Base-by-base conservation (phyloP, 1,140 invertebrate species). In the Drosophila pseudoananassae region DNA sequence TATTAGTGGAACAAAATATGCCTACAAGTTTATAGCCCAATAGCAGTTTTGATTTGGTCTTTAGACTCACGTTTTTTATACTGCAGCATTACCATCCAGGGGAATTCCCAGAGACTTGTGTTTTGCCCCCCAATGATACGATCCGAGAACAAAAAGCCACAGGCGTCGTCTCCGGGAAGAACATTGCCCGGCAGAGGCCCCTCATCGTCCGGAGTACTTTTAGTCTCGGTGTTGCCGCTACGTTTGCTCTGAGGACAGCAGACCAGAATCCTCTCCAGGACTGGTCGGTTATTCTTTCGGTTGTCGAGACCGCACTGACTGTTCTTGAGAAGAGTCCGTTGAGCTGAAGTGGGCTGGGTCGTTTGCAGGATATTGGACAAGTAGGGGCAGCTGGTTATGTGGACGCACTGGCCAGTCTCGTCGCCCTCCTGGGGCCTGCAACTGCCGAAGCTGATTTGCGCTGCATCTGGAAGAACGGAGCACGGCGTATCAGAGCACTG, bases 71-170 rank as follows among this genome's bases (percentile, higher is more conserved):
- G 38, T 33, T 75, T 84, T 36, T 72, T 90, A 20, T 91, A 91
- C 38, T 75, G 69, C 6, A 95, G 55, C 0, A 95, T 79, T 0
- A 92, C 93, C 94, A 95, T 94, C 95, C 95, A 96, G 0, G 95
- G 95, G 81, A 94, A 95, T 73, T 95, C 94, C 49, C 93, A 94
- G 2, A 95, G 85, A 0, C 93, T 92, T 0, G 95, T 93, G 8
- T 92, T 90, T 46, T 92, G 91, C 8, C 95, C 95, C 5, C 94
- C 94, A 29, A 94, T 92, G 23, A 96, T 94, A 25, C 93, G 93
- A 78, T 94, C 91, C 4, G 88, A 88, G 5, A 87, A 91, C 23
- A 92, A 78, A 9, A 91, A 72, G 0, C 93, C 93, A 61, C 93
- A 94, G 23, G 87, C 71, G 3, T 76, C 85, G 1, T 64, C 70